Conservation (phyloP, 2,113 vertebrate genomes). For the Sula dactylatra region DNA sequence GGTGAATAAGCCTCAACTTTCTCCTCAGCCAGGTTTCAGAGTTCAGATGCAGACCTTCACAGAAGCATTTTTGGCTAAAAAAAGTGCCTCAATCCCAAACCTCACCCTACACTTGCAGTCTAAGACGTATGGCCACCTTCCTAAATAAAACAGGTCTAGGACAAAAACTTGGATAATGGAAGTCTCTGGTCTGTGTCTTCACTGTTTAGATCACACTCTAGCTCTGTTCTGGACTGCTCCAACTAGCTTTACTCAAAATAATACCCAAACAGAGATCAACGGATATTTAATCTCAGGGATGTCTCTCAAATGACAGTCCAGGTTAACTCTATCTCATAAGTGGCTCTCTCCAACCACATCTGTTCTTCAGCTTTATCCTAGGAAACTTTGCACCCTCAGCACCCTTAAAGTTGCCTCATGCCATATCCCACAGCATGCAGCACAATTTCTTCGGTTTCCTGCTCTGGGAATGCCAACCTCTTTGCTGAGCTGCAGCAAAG, state of each 20-base stretch:
- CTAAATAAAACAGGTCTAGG: neutral
- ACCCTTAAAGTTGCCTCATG: neutral
- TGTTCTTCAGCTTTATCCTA: neutral
- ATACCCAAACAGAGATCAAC: neutral
- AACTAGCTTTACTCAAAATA: neutral
- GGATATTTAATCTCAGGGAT: neutral
- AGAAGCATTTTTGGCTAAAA: neutral
- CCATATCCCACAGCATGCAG: neutral
- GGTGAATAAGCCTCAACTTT: neutral
- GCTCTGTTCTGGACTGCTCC: neutral
- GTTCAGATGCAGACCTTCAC: neutral
- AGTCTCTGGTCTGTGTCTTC: neutral
- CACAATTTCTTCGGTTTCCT: neutral
- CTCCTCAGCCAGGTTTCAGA: neutral
- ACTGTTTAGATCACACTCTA: neutral
- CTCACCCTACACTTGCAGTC: neutral
- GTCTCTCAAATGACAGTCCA: neutral
- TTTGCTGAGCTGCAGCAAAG: neutral
- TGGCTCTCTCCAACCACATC: neutral
- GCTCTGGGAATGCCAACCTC: neutral
- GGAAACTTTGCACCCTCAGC: neutral
- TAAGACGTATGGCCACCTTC: neutral
- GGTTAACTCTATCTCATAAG: neutral
- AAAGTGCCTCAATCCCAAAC: neutral
- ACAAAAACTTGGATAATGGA: neutral